Base-by-base conservation (phyloP, 2,888 invertebrate species). In the Caenorhabditis sulstoni region DNA sequence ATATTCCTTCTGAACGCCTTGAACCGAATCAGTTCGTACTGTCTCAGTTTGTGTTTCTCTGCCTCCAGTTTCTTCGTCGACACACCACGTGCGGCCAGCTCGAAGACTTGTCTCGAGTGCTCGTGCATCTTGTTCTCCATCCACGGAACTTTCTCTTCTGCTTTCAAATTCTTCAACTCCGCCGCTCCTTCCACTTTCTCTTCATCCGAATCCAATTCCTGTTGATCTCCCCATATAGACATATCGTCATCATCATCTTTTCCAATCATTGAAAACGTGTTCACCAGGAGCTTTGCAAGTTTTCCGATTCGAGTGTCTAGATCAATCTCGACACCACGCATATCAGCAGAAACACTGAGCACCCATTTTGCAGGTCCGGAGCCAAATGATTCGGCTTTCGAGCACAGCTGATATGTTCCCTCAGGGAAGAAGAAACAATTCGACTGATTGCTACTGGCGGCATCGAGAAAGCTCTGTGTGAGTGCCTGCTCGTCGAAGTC, bases 371-470 rank as follows among this genome's bases (percentile, higher is more conserved):
- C 97, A 14, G 84, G 81, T 39, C 83, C 85, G 3, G 50, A 50
- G 1, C 67, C 70, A 11, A 76, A 50, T 39, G 78, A 50, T 45
- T 67, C 67, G 14, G 75, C 79, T 55, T 75, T 86, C 82, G 95
- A 96, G 92, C 96, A 96, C 4, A 99, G 96, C 92, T 98, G 97
- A 90, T 97, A 99, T 1, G 97, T 97, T 16, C 99, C 99, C 91
- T 97, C 96, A 11, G 97, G 97, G n/a, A 99, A 99, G 66, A 96
- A 95, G 92, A 98, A 97, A 70, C 91, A 91, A 87, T 92, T 92
- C 87, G 92, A 91, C 57, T 91, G 90, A 8, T 67, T 81, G 65
- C 70, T 86, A 66, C 85, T 86, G 1, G 79, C 57, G 11, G 78
- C 70, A 45, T 76, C 62, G 12, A 77, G 64, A 39, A 81, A 87